phyloP scores from a whole-genome alignment of 2,797 vertebrate genomes.

The Heterohyrax brucei region DNA sequence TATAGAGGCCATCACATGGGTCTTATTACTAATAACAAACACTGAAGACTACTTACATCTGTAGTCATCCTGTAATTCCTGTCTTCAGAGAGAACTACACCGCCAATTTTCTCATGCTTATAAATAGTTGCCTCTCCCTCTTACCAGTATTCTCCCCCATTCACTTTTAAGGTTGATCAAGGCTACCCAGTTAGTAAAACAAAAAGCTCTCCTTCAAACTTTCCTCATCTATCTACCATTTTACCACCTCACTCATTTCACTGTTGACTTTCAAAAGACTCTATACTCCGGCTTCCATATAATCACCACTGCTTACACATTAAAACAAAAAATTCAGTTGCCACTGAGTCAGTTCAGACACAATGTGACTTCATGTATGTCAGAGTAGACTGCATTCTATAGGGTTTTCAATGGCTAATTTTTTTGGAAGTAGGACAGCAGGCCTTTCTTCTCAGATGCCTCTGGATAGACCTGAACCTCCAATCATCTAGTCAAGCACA shows the following conservation, averaged over 20 bases:
- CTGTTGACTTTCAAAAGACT: neutral
- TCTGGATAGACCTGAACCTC: neutral
- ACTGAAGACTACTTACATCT: neutral
- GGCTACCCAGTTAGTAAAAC: neutral
- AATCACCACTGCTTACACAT: neutral
- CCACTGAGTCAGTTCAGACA: neutral
- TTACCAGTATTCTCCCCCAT: neutral
- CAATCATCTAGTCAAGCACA: neutral
- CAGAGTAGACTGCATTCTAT: neutral
- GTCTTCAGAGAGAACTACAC: neutral
- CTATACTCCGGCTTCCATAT: neutral
- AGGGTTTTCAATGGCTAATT: neutral
- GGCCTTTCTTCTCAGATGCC: neutral
- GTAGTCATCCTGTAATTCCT: neutral
- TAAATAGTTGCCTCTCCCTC: neutral
- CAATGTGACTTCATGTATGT: neutral
- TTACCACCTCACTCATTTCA: neutral
- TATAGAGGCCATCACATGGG: neutral
- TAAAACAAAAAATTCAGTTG: neutral
- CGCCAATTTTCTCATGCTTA: neutral
- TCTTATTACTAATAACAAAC: neutral
- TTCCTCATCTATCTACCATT: neutral
- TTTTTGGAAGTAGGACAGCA: neutral
- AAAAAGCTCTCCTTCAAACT: neutral
- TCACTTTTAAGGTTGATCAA: neutral